These are phyloP conservation scores for Doryteuthis pealeii DNA, from an alignment of 1,140 invertebrate species.

Conservation along the genomic window DNA sequence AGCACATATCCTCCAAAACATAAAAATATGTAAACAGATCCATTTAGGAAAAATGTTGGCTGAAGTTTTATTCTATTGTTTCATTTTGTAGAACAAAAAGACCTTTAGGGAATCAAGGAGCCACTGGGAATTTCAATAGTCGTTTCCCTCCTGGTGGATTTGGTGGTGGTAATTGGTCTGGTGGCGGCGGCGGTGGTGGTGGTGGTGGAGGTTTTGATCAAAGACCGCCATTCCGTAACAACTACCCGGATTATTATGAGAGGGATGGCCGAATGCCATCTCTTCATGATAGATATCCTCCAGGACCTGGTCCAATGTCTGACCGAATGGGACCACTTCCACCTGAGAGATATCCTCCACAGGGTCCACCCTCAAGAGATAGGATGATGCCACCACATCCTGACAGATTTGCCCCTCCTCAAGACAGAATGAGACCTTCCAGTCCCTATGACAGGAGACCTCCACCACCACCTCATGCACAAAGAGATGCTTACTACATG, in stretches of 20 bases:
- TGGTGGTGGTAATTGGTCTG: background rate
- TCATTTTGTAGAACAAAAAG: background rate
- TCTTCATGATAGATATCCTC: background rate
- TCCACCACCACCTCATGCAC: background rate
- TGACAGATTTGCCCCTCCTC: background rate
- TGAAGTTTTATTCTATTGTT: too few species aligned
- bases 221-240: background rate
- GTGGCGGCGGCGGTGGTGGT: background rate
- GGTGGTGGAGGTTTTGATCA: background rate
- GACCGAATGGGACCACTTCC: background rate
- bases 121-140: background rate
- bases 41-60: too few species aligned
- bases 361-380: background rate
- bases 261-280: background rate
- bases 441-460: background rate
- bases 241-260: slow-evolving; percentile 8
- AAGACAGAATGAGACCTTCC: slow-evolving; percentile 2
- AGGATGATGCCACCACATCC: slow-evolving; percentile 5
- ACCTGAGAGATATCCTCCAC: background rate
- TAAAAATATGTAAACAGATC: too few species aligned
- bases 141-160: background rate
- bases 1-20: too few species aligned
- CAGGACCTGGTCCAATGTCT: background rate
- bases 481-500: slow-evolving; percentile 7
- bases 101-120: background rate